Evolutionary conservation across 2,888 invertebrate genomes (phyloP), one percentile per base, ranked within the genome.

Genomic region (Ormia ochracea): DNA sequence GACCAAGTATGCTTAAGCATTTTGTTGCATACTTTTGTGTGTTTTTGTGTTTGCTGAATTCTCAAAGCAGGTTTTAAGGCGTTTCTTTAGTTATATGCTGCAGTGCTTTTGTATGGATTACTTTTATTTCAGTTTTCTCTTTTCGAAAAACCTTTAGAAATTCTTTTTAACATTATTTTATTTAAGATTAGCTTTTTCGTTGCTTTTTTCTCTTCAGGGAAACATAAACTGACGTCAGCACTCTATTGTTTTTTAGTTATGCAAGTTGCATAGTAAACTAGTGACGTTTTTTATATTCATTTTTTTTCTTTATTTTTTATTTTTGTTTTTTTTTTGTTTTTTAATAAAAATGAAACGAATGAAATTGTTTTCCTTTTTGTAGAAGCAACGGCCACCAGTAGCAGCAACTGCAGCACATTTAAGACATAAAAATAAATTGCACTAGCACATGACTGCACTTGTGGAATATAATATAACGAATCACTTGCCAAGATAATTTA

Each of bases 401-500:
- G 21, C 19, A 26, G 50, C 38, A 33, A 26, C 6, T 28, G 36
- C 52, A 61, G 54, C 68, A 33, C 52, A 10, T 28, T 54, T 63
- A 75, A 72, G 41, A 54, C 72, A 76, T 80, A 76, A 80, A 80
- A 80, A 68, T 76, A 80, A 80, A 80, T 76, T 80, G 69, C 68
- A 54, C 26, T 17, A 61, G 48, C 66, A 72, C 41, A 68, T 56
- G 75, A 61, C 66, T 80, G 36, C 56, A 65, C 48, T 61, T 66
- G 58, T 72, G 59, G 28, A 54, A 14, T 66, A 54, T 43, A 23
- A 26, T 26, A 43, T n/a, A 52, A 9, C 7, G 26, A 6, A 41
- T 31, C 6, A 31, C 10, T 6, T 33, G 14, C 23, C 7, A 14
- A n/a, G 2, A 38, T 2, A 43, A 2, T n/a, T n/a, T n/a, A n/a